These are phyloP conservation scores for Sebastes ruberrimus DNA, from an alignment of 2,797 vertebrate genomes.

Conservation along the genomic window DNA sequence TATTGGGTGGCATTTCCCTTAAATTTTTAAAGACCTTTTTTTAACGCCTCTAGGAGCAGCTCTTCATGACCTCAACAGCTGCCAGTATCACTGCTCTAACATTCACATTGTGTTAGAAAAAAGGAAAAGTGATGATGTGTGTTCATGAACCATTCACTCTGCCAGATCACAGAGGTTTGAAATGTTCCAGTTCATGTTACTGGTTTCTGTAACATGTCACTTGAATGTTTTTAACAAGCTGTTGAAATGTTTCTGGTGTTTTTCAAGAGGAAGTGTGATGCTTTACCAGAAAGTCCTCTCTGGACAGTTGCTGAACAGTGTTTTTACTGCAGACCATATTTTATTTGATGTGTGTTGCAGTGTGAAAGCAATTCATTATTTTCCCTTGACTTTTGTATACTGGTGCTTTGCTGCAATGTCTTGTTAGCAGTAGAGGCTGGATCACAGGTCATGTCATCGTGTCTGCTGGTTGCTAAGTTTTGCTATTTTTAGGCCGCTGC, in stretches of 20 bases:
- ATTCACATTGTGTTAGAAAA: constrained; percentile 21
- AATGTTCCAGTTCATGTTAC: constrained; percentile 11
- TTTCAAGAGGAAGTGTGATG: constrained; percentile 17
- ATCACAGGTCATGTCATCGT: neutral
- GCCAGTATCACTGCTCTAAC: constrained; percentile 12
- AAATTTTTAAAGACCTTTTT: neutral
- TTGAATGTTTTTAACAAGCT: constrained; percentile 30
- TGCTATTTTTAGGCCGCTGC: constrained; percentile 4
- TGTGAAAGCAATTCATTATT: neutral
- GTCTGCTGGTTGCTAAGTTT: neutral
- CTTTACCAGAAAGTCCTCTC: neutral
- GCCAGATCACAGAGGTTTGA: constrained; percentile 17
- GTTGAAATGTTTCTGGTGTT: constrained; percentile 39
- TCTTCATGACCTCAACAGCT: neutral
- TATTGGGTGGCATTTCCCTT: constrained; percentile 2
- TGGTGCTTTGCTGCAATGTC: neutral
- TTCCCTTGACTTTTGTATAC: neutral
- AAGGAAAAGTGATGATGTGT: neutral
- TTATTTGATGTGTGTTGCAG: neutral
- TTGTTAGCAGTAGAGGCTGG: neutral
- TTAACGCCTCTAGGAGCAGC: neutral
- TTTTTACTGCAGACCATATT: neutral
- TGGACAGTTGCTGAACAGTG: neutral
- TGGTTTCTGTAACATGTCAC: constrained; percentile 33
- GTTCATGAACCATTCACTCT: constrained; percentile 31